Base-by-base conservation (phyloP, 2,797 vertebrate genomes). In the Notamacropus eugenii region DNA sequence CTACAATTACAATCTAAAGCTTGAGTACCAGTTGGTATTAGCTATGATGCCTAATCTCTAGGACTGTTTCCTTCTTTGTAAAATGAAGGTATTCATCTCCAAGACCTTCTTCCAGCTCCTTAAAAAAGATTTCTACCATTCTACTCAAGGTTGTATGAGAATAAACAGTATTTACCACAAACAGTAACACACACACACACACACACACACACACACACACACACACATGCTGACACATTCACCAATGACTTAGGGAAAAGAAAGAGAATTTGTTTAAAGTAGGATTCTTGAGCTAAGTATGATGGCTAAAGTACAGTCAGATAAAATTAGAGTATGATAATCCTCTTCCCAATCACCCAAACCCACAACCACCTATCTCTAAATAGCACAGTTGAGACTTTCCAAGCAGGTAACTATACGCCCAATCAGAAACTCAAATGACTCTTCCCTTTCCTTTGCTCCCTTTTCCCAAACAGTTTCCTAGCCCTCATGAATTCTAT, bases 251-350 rank as follows among this genome's bases (percentile, higher is more conserved):
- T 50, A 27, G 8, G 13, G 6, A n/a, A 28, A 10, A 93, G 92
- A 93, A 55, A 91, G 91, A 59, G 82, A 55, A 93, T 0, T 5
- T 91, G 74, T 93, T 92, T 87, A 90, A 87, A 67, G 55, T 0
- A 95, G 90, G 55, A 96, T 91, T 91, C 92, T 94, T 94, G 95
- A 67, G 97, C 95, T 96, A 46, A 82, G 9, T 90, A 91, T 0
- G 9, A 87, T 56, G 62, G 55, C 74, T 29, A 55, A 6, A 40
- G 92, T 50, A 96, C 94, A 98, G 92, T 97, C 96, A 96, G 0
- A 54, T 58, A 96, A 98, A 92, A 92, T 90, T 97, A 90, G 94
- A 96, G 96, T 90, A 93, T 57, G 92, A 94, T 90, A 62, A 92
- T 24, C 62, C 14, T 91, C 82, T 97, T 87, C 58, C 54, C 55